phyloP scores from a whole-genome alignment of 2,797 vertebrate genomes.

The Streptopelia turtur region DNA sequence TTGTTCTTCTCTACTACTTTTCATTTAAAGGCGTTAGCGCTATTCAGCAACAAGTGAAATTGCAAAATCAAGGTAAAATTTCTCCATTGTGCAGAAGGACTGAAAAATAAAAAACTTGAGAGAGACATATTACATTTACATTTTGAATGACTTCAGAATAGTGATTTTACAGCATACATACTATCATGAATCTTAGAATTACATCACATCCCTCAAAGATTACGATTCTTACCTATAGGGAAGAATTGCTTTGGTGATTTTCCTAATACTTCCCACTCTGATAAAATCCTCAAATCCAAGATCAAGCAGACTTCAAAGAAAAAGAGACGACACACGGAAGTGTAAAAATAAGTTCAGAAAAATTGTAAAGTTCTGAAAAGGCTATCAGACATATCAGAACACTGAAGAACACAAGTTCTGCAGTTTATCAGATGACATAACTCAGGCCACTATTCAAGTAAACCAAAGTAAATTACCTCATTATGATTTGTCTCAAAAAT shows the following conservation, averaged over 20 bases:
- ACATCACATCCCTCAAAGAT: not conserved
- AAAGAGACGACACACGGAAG: not conserved
- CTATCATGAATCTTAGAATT: not conserved
- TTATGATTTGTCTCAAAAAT: not conserved
- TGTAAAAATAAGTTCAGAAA: not conserved
- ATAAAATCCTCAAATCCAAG: constrained; percentile 83
- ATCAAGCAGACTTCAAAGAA: constrained; percentile 76
- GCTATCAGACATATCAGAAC: not conserved
- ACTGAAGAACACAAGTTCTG: not conserved
- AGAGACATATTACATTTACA: not conserved
- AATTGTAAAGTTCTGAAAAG: not conserved
- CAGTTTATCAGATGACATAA: not conserved
- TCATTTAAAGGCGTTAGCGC: not conserved
- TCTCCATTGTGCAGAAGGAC: fast-evolving
- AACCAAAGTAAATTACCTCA: not conserved
- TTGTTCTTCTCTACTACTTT: not conserved
- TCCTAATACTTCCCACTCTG: constrained; percentile 83
- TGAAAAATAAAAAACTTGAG: too few relatives aligned
- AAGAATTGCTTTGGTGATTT: constrained; percentile 83
- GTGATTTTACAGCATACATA: not conserved
- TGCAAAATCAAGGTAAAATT: not conserved
- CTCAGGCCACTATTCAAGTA: not conserved
- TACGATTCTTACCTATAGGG: constrained; percentile 78
- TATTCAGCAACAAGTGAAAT: not conserved
- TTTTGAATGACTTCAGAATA: not conserved